A percentile compares a stretch with the other conserved stretches of the same genome.
These are phyloP conservation scores for Virgularia gustaviana DNA, from an alignment of 92 coral and sea anemone genomes.

Conservation along the genomic window DNA sequence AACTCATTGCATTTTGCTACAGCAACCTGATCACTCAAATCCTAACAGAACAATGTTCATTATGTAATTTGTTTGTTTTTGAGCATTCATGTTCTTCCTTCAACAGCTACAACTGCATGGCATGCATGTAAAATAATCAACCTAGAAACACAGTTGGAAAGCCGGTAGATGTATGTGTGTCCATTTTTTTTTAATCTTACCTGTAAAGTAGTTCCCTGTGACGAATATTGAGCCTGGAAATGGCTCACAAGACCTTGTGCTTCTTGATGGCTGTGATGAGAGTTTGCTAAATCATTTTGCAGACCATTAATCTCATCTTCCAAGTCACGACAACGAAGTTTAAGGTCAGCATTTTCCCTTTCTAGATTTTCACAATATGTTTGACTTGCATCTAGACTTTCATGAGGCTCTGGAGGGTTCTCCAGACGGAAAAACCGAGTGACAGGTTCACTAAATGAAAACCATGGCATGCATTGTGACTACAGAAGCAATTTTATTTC, in stretches of 20 bases:
- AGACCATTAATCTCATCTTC: conserved; percentile 67
- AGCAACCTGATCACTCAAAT: conserved; percentile 58
- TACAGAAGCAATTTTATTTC: neutral
- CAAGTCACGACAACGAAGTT: conserved; percentile 64
- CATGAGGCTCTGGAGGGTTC: conserved; percentile 91
- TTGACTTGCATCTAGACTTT: conserved; percentile 88
- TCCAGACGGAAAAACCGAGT: conserved; percentile 74
- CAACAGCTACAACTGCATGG: neutral
- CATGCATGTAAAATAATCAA: no score
- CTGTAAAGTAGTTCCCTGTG: conserved; percentile 16
- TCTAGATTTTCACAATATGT: conserved; percentile 82
- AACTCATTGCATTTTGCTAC: conserved; percentile 69
- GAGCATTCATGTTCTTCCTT: neutral
- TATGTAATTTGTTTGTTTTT: neutral
- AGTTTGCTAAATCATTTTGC: conserved; percentile 69
- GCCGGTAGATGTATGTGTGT: no score
- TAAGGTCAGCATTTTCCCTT: conserved; percentile 56
- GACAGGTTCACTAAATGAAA: conserved; percentile 62
- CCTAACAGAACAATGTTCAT: conserved; percentile 33
- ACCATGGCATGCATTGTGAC: neutral
- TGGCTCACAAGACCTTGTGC: conserved; percentile 55
- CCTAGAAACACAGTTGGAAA: no score
- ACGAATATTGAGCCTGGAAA: conserved; percentile 57
- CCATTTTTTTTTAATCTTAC: neutral
- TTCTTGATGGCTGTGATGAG: conserved; percentile 61